Percentiles rank a stretch among this genome's conserved stretches.
Conservation (phyloP, 2,797 vertebrate species). For the Tolypeutes matacus region DNA sequence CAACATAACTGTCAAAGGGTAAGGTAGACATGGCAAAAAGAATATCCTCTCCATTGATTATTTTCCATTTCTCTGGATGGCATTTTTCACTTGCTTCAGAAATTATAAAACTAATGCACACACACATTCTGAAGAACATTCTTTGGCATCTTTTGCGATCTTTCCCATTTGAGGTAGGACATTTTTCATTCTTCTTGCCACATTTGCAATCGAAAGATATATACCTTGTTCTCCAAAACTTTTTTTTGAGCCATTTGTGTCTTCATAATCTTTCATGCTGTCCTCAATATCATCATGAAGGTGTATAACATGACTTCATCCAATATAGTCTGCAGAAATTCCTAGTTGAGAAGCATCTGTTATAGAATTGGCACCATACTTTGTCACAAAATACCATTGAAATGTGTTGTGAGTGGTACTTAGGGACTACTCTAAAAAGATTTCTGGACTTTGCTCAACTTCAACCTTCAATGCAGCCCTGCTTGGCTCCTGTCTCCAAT, state of each 20-base stretch:
- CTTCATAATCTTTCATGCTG: slow-evolving; percentile 96
- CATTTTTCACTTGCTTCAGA: slow-evolving; percentile 99
- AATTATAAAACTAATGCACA: slow-evolving; percentile 99
- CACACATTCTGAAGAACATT: slow-evolving; percentile 99
- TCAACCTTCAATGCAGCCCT: too few species aligned
- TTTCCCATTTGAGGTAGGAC: slow-evolving; percentile 99
- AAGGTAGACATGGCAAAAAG: slow-evolving; percentile 99
- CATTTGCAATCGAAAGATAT: slow-evolving; percentile 98
- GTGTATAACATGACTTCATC: too few species aligned
- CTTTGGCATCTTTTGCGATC: slow-evolving; percentile 99
- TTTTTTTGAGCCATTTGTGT: slow-evolving; percentile 96
- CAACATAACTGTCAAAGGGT: slow-evolving; percentile 99
- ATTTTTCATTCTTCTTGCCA: slow-evolving; percentile 99
- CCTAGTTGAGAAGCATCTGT: too few species aligned
- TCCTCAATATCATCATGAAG: slow-evolving; percentile 98
- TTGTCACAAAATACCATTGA: too few species aligned
- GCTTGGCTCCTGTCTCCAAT: too few species aligned
- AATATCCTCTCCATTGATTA: slow-evolving; percentile 99
- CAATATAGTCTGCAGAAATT: too few species aligned
- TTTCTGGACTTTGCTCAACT: too few species aligned
- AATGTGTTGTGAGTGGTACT: too few species aligned
- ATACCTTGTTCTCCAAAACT: slow-evolving; percentile 99
- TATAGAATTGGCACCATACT: too few species aligned
- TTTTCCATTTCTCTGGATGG: slow-evolving; percentile 99
- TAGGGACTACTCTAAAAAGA: too few species aligned